Base-by-base conservation (phyloP, 2,113 vertebrate genomes). In the Paradisaea rubra region DNA sequence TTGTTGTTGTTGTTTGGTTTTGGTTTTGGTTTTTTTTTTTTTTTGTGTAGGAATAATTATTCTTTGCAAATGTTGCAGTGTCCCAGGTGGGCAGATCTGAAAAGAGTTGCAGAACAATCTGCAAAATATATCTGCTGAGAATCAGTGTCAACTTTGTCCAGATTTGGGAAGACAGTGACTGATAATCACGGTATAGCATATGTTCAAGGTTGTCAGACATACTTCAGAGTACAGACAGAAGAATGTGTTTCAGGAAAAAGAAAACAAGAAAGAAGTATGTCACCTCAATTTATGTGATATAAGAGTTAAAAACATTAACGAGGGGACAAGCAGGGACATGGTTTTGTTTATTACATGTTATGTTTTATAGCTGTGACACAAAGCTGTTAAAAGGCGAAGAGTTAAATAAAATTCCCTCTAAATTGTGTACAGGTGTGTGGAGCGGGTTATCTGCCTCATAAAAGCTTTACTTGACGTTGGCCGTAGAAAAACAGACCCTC, bases 251-350 rank as follows among this genome's bases (percentile, higher is more conserved):
- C 53, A 41, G 71, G 52, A 56, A 57, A 83, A 77, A 66, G 30
- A 31, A 77, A 88, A 39, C 8, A 88, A 76, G 11, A 65, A 81
- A 6, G 2, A 72, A 81, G 3, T 33, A 12, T 41, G 19, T 2
- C 1, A 0, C 7, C 22, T 82, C 23, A 65, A 16, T 68, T 74
- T 49, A 37, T 45, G 21, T 44, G 11, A 30, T 50, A 42, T 3
- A 17, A 3, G 21, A 77, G 5, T 35, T 61, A 17, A 68, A 80
- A 81, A 16, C 5, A 35, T 28, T 56, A 50, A 45, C 2, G 42
- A 80, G 23, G 6, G 23, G 9, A 6, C 6, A 47, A 90, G 3
- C 2, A 66, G 10, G 15, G 1, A 0, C 56, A 53, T 5, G 1
- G 11, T 13, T 59, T 64, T n/a, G 6, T 18, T 86, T 77, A 21